These are phyloP conservation scores for Uria lomvia DNA, from an alignment of 2,113 vertebrate species.

Conservation along the genomic window DNA sequence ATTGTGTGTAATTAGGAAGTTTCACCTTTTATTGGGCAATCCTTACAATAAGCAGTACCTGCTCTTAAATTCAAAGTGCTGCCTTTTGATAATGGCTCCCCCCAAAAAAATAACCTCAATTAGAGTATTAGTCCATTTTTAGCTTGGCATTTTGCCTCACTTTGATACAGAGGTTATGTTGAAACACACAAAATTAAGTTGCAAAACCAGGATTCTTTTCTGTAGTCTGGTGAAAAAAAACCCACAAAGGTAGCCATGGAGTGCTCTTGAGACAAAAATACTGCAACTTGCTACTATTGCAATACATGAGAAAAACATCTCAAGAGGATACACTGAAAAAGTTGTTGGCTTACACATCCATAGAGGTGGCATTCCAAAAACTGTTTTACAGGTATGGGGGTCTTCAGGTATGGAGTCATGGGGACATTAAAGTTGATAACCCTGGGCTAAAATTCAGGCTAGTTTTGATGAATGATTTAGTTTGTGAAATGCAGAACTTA, in stretches of 20 bases:
- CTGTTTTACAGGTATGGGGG: background rate
- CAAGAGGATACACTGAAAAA: background rate
- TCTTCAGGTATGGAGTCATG: background rate
- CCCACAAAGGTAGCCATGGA: background rate
- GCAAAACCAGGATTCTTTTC: background rate
- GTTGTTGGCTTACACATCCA: background rate
- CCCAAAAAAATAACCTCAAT: background rate
- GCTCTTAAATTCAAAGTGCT: background rate
- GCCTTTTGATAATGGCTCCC: background rate
- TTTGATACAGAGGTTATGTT: background rate
- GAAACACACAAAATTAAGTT: background rate
- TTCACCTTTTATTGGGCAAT: background rate
- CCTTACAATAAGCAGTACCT: background rate
- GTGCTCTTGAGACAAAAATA: background rate
- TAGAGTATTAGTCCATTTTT: background rate
- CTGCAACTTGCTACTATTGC: background rate
- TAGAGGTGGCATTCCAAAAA: background rate
- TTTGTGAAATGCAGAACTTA: background rate
- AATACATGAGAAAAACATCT: background rate
- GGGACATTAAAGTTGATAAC: background rate
- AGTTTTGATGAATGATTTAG: background rate
- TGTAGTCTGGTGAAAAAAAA: background rate
- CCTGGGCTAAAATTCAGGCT: background rate
- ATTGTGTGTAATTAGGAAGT: background rate
- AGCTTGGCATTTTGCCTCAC: background rate